Evolutionary conservation across 2,113 vertebrate genomes (phyloP).

Genomic region (Rattus norvegicus): DNA sequence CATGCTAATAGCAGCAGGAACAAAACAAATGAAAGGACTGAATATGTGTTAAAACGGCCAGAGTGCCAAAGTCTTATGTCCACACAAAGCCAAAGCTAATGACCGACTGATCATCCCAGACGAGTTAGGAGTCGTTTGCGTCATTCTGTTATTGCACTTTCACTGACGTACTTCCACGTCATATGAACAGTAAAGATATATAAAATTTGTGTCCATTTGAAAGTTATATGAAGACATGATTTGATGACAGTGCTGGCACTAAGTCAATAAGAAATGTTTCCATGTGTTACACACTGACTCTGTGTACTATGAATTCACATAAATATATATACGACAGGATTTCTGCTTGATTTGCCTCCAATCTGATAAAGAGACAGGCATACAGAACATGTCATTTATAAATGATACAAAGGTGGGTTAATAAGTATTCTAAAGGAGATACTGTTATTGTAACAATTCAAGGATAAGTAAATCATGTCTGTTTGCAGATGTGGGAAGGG

Average conservation of each 20-base stretch:
- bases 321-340: neutral
- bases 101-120: neutral
- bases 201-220: neutral
- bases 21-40: slow-evolving; percentile 33
- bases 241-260: neutral
- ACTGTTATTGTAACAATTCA: rapidly evolving
- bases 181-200: neutral
- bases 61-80: neutral
- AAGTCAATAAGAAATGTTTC: neutral
- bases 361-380: neutral
- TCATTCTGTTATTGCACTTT: neutral
- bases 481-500: neutral
- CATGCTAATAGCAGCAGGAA: neutral
- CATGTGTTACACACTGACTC: rapidly evolving
- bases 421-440: neutral
- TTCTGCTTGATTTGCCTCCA: neutral
- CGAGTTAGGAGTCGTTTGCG: neutral
- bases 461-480: neutral
- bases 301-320: neutral
- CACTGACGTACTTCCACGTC: neutral
- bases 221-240: neutral
- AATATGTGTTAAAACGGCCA: neutral
- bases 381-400: neutral
- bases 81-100: neutral
- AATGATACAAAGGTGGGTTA: neutral